Evolutionary conservation across 2,113 vertebrate species (phyloP).

Genomic region (Cephalopterus ornatus): DNA sequence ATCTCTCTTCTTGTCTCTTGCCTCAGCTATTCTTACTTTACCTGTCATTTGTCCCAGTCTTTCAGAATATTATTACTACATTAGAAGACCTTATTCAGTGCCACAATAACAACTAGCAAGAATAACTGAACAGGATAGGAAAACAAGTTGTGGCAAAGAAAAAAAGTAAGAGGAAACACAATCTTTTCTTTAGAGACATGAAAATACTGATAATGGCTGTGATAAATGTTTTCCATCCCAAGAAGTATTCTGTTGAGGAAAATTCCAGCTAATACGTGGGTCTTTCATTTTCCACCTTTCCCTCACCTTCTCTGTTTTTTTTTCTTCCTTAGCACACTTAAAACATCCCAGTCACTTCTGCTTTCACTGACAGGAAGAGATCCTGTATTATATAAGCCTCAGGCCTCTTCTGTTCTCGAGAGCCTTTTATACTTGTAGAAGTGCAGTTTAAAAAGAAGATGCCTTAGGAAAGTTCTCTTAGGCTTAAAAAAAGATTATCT

Average conservation of each 20-base stretch:
- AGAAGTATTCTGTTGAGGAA: not conserved
- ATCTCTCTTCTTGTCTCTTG: not conserved
- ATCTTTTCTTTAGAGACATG: not conserved
- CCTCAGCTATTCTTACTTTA: not conserved
- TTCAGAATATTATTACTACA: not conserved
- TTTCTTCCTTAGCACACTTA: not conserved
- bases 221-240: not conserved
- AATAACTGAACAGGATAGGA: not conserved
- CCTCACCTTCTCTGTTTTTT: not conserved
- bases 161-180: not conserved
- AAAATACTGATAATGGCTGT: not conserved
- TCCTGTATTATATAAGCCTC: not conserved
- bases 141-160: not conserved
- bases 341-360: not conserved
- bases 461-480: not conserved
- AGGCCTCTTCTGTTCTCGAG: not conserved
- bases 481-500: conserved; percentile 14
- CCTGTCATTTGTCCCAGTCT: not conserved
- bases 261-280: not conserved
- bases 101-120: not conserved
- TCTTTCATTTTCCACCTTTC: not conserved
- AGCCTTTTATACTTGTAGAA: not conserved
- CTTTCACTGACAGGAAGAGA: not conserved
- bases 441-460: not conserved
- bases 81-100: not conserved